Conservation (phyloP, 2,113 vertebrate species). For the Seriola quinqueradiata region DNA sequence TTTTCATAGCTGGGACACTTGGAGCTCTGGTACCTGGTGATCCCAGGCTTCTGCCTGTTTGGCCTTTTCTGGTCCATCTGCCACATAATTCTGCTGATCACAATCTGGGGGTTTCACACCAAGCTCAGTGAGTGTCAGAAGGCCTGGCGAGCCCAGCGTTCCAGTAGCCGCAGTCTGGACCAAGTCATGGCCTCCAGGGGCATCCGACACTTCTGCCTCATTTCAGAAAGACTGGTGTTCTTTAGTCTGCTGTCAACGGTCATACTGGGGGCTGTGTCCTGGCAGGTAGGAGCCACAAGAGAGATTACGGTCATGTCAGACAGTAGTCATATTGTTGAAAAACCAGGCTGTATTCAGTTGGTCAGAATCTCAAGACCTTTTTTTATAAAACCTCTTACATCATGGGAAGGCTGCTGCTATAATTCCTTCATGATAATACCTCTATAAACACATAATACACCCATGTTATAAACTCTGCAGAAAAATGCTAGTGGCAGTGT, state of each 20-base stretch:
- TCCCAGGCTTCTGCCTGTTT: conserved; percentile 96
- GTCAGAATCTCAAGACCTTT: neutral
- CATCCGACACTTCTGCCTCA: conserved; percentile 99
- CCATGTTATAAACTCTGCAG: conserved; percentile 36
- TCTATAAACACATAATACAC: conserved; percentile 26
- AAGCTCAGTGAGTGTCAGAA: conserved; percentile 96
- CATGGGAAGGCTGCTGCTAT: neutral
- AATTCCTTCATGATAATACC: neutral
- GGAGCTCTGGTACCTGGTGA: conserved; percentile 96
- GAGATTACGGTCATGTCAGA: neutral
- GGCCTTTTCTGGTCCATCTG: conserved; percentile 97
- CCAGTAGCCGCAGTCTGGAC: conserved; percentile 90
- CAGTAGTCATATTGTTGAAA: neutral
- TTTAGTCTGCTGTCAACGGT: conserved; percentile 92
- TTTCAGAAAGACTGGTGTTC: conserved; percentile 95
- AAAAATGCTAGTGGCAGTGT: conserved; percentile 26
- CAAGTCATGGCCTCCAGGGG: conserved; percentile 98
- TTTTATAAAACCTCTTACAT: neutral
- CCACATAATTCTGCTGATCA: conserved; percentile 94
- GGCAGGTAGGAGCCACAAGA: conserved; percentile 90
- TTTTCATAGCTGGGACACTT: conserved; percentile 85
- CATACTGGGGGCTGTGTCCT: conserved; percentile 93
- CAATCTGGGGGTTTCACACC: conserved; percentile 97
- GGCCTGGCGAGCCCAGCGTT: conserved; percentile 87
- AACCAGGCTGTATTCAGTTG: neutral